Evolutionary conservation across 2,888 invertebrate species (phyloP).

Genomic region (Amphipoea oculea): DNA sequence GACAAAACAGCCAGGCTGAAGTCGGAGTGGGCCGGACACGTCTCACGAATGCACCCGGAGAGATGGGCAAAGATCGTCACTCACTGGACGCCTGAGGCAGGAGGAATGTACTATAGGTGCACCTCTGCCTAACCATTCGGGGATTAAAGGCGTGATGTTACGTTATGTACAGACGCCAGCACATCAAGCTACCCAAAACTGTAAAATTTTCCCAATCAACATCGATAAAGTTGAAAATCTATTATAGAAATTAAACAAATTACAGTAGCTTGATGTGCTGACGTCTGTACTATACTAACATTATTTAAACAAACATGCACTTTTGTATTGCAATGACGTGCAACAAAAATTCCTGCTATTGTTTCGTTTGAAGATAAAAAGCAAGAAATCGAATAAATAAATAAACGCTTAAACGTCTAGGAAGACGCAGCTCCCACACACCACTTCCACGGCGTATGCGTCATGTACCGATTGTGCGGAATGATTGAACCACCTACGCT

Average conservation of each 20-base stretch:
- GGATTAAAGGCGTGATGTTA: background rate
- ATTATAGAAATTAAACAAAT: no score
- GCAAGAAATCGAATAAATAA: slow-evolving; percentile 11
- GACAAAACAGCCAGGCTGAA: no score
- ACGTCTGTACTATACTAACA: background rate
- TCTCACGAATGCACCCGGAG: no score
- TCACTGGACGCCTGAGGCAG: no score
- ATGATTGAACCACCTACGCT: slow-evolving; percentile 18
- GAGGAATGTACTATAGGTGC: background rate
- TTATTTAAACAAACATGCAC: background rate
- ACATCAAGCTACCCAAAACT: no score
- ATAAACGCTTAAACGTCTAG: slow-evolving; percentile 8
- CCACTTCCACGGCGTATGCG: slow-evolving; percentile 13
- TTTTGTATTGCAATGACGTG: background rate
- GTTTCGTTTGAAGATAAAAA: background rate
- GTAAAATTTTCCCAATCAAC: no score
- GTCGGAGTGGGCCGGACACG: no score
- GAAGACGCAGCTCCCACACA: background rate
- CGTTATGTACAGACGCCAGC: no score
- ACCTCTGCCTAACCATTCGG: background rate
- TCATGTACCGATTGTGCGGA: slow-evolving; percentile 18
- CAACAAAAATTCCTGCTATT: background rate
- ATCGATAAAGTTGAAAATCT: no score
- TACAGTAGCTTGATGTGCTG: no score
- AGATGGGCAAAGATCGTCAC: no score